Conservation (phyloP, 2,797 vertebrate genomes). For the Gymnoscopelus microlampas region DNA sequence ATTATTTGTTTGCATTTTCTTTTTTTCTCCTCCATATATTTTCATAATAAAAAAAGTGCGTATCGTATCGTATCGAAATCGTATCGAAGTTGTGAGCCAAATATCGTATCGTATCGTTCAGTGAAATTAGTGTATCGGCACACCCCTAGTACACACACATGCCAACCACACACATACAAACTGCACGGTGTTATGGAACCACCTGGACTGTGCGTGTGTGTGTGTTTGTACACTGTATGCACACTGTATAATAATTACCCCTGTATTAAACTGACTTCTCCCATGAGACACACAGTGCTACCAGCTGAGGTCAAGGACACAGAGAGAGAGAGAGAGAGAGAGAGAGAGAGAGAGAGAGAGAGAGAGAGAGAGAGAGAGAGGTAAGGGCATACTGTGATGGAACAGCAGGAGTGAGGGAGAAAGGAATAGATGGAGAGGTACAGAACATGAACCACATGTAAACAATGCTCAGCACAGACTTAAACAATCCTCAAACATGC, state of each 20-base stretch:
- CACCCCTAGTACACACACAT: slow-evolving; percentile 17
- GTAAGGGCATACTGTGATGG: neutral
- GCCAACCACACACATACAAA: slow-evolving; percentile 18
- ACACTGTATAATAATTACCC: slow-evolving; percentile 82
- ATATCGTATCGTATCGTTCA: too few relatives aligned
- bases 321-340: slow-evolving; percentile 34
- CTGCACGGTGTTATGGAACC: slow-evolving; percentile 54
- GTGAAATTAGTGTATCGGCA: too few relatives aligned
- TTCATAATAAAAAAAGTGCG: too few relatives aligned
- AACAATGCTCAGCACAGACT: slow-evolving; percentile 35
- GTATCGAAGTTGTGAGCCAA: too few relatives aligned
- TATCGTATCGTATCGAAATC: too few relatives aligned
- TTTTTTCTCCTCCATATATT: too few relatives aligned
- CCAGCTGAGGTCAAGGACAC: slow-evolving; percentile 78
- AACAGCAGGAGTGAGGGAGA: neutral
- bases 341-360: neutral
- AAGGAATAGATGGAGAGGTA: neutral
- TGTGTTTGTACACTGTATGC: slow-evolving; percentile 49
- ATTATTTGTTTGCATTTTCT: too few relatives aligned
- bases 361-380: neutral
- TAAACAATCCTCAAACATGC: slow-evolving; percentile 12
- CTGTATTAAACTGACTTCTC: slow-evolving; percentile 81
- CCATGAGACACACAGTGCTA: slow-evolving; percentile 72
- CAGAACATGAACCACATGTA: slow-evolving; percentile 6
- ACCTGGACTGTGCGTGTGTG: slow-evolving; percentile 73